Evolutionary conservation across 2,797 vertebrate species (phyloP).

Genomic region (Phataginus tetradactyla): DNA sequence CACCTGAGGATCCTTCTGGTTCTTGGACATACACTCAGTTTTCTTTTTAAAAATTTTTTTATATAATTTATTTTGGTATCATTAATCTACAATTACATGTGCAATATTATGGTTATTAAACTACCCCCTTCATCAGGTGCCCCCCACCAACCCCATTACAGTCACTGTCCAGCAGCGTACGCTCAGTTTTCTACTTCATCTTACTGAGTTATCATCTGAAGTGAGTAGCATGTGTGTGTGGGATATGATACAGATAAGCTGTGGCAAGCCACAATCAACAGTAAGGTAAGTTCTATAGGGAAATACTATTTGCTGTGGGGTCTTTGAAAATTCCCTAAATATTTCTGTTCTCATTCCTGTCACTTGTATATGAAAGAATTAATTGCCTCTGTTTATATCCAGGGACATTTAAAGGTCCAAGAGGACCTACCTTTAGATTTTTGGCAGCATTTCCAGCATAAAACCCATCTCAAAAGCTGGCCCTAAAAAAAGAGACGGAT

Average conservation of each 20-base stretch:
- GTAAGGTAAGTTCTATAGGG: not conserved
- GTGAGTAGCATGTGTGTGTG: not conserved
- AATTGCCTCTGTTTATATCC: not conserved
- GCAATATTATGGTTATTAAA: too few relatives aligned
- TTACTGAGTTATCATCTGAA: not conserved
- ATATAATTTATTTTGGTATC: too few relatives aligned
- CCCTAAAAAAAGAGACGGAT: not conserved
- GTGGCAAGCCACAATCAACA: not conserved
- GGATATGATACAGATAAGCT: not conserved
- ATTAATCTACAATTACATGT: too few relatives aligned
- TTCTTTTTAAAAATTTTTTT: not conserved
- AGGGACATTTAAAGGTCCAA: not conserved
- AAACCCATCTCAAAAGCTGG: not conserved
- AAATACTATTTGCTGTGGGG: not conserved
- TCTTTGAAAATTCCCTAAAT: not conserved
- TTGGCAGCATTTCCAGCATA: not conserved
- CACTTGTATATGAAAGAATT: not conserved
- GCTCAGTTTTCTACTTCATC: not conserved
- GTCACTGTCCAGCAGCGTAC: not conserved
- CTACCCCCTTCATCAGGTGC: too few relatives aligned
- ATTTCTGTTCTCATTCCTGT: not conserved
- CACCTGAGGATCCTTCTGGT: not conserved
- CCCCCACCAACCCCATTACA: too few relatives aligned
- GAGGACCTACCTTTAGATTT: not conserved
- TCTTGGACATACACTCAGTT: not conserved